These are phyloP conservation scores for Platycheirus rosarum DNA, from an alignment of 2,888 invertebrate genomes.

Conservation along the genomic window DNA sequence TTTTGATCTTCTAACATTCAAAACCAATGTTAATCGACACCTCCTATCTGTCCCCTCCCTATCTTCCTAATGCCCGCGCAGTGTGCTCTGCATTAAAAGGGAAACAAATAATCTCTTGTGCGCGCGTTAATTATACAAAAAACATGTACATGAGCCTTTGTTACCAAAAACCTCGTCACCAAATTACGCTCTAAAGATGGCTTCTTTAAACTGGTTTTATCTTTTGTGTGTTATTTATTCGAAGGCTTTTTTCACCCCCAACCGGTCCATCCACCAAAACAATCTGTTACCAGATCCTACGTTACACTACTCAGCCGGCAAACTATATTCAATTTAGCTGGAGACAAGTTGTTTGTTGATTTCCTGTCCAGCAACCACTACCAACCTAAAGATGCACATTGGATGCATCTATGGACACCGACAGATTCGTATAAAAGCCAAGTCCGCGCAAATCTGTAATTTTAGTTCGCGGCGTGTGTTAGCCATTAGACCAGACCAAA, in stretches of 20 bases:
- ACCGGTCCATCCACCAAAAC: slow-evolving; percentile 3
- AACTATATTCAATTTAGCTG: slow-evolving; percentile 9
- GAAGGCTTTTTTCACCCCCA: not conserved
- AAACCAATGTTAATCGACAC: too few species aligned
- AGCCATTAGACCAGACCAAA: slow-evolving; percentile 16
- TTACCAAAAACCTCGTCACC: too few species aligned
- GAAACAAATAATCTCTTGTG: too few species aligned
- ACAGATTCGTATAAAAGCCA: slow-evolving; percentile 51
- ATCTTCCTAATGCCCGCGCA: too few species aligned
- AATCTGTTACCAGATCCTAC: slow-evolving; percentile 5
- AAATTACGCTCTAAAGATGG: too few species aligned
- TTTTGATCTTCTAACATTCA: too few species aligned
- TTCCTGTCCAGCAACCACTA: slow-evolving; percentile 56
- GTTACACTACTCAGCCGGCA: slow-evolving; percentile 17
- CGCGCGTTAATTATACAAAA: too few species aligned
- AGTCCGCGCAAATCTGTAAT: slow-evolving; percentile 36
- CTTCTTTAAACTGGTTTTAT: too few species aligned
- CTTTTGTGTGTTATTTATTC: too few species aligned
- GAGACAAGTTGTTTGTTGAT: slow-evolving; percentile 18
- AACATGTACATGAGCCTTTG: too few species aligned
- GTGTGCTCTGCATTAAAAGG: too few species aligned
- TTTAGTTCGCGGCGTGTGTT: slow-evolving; percentile 47
- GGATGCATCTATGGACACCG: slow-evolving; percentile 2
- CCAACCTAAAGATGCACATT: slow-evolving; percentile 7
- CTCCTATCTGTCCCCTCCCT: too few species aligned